phyloP scores from a whole-genome alignment of 2,888 invertebrate genomes.

The Stomorhina lunata region DNA sequence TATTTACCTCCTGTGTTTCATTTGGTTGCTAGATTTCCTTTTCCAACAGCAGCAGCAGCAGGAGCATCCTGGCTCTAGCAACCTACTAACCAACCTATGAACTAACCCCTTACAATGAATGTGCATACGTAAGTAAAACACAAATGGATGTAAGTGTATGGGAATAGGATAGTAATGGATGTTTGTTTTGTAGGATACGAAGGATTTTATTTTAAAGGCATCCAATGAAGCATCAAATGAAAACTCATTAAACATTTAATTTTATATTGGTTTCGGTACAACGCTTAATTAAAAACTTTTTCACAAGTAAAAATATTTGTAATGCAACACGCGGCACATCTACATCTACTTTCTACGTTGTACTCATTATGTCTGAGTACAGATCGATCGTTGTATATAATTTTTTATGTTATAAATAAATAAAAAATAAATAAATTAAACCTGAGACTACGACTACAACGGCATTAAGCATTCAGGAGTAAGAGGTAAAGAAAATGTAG shows the following conservation, averaged over 20 bases:
- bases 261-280: constrained; percentile 63
- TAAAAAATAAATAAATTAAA: neutral
- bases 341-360: too few species aligned
- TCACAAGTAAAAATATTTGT: constrained; percentile 44
- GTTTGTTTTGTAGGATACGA: neutral
- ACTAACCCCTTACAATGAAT: neutral
- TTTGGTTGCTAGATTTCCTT: neutral
- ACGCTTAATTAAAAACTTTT: constrained; percentile 67
- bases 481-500: neutral
- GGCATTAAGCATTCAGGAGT: neutral
- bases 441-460: neutral
- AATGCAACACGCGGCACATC: constrained; percentile 47
- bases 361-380: neutral
- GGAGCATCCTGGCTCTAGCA: neutral
- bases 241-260: constrained; percentile 66
- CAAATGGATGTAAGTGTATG: neutral
- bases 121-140: neutral
- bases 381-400: neutral
- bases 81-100: constrained; percentile 19
- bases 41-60: constrained; percentile 23
- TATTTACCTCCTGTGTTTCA: constrained; percentile 40
- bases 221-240: constrained; percentile 57
- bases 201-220: constrained; percentile 11
- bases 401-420: neutral
- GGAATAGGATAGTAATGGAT: neutral